A percentile compares a stretch with the other conserved stretches of the same genome.
These are phyloP conservation scores for Chymomyza fuscimana DNA, from an alignment of 2,888 invertebrate species.

Conservation along the genomic window DNA sequence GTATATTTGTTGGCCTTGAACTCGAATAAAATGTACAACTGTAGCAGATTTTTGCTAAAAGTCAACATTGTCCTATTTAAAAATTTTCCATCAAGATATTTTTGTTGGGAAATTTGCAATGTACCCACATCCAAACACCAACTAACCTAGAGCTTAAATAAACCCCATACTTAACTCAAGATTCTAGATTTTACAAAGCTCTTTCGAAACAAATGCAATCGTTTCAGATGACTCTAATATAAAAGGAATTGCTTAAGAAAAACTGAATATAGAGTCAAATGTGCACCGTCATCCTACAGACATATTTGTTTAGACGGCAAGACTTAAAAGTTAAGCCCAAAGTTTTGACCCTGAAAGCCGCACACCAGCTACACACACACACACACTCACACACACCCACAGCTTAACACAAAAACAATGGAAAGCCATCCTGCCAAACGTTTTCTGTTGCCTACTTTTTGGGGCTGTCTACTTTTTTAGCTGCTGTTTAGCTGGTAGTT, in stretches of 20 bases:
- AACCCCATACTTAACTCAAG: not conserved
- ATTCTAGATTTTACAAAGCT: not conserved
- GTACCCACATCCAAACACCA: no score
- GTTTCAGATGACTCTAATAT: not conserved
- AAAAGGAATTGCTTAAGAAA: no score
- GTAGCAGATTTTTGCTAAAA: no score
- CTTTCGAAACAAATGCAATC: not conserved
- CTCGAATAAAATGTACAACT: no score
- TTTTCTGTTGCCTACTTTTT: conserved; percentile 25
- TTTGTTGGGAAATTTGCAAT: no score
- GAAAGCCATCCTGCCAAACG: conserved; percentile 20
- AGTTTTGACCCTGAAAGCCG: conserved; percentile 35
- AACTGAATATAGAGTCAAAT: not conserved
- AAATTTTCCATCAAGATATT: no score
- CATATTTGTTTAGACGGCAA: conserved; percentile 49
- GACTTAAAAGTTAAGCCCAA: conserved; percentile 29
- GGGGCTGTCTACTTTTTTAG: conserved; percentile 10
- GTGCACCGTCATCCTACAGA: conserved; percentile 22
- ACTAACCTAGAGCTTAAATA: no score
- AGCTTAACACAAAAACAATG: not conserved
- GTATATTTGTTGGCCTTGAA: no score
- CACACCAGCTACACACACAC: not conserved
- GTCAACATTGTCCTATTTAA: no score
- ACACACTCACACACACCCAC: not conserved
- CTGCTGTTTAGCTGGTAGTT: conserved; percentile 32